Conservation (phyloP, 2,797 vertebrate genomes). For the Myotis findleyi region DNA sequence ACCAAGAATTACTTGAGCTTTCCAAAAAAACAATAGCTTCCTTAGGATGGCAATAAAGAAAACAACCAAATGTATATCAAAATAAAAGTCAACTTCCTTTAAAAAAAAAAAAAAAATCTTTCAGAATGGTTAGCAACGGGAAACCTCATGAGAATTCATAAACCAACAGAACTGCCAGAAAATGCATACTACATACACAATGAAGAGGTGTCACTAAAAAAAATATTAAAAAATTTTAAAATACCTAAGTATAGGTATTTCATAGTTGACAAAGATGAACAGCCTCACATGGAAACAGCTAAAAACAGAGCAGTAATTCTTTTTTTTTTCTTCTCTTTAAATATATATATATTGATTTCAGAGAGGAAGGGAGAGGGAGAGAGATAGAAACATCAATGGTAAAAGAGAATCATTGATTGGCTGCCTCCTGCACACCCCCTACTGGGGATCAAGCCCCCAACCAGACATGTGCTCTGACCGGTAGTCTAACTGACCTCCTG, state of each 20-base stretch:
- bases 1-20: background rate
- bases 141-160: constrained; percentile 38
- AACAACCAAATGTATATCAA: constrained; percentile 22
- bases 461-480: too few relatives aligned
- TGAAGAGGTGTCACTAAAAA: background rate
- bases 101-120: constrained; percentile 29
- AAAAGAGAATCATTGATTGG: too few relatives aligned
- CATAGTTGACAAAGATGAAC: constrained; percentile 5
- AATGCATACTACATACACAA: background rate
- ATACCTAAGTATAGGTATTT: background rate
- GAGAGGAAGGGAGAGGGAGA: too few relatives aligned
- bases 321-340: too few relatives aligned
- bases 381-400: too few relatives aligned
- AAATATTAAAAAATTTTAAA: background rate
- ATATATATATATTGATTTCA: too few relatives aligned
- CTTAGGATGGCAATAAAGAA: constrained; percentile 49
- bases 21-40: background rate
- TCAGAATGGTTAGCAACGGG: background rate
- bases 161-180: background rate
- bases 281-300: constrained; percentile 37
- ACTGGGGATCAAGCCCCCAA: too few relatives aligned
- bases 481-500: too few relatives aligned
- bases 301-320: constrained; percentile 48
- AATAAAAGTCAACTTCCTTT: constrained; percentile 51
- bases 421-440: too few relatives aligned